Conservation (phyloP, 1,140 invertebrate species). For the Pinna nobilis region DNA sequence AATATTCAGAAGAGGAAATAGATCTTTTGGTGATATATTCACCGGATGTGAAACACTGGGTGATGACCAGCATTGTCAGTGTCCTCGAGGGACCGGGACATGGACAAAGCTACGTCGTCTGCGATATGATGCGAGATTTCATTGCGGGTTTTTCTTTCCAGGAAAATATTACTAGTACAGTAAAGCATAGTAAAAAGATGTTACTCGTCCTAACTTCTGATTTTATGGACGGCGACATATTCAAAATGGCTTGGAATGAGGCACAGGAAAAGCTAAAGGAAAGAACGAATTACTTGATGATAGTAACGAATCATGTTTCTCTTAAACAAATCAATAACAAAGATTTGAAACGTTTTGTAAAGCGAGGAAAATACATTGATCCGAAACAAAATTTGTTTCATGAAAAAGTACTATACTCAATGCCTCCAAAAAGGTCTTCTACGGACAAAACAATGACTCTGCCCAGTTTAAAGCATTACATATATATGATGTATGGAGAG, state of each 20-base stretch:
- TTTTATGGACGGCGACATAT: constrained; percentile 29
- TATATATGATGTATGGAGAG: constrained; percentile 30
- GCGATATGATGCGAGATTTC: constrained; percentile 55
- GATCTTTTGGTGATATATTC: constrained; percentile 54
- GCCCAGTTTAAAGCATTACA: constrained; percentile 22
- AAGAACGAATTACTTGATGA: constrained; percentile 51
- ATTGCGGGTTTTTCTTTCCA: constrained; percentile 50
- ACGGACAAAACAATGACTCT: background rate
- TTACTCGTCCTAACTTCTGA: constrained; percentile 50
- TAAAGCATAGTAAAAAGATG: constrained; percentile 52
- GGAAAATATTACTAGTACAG: constrained; percentile 55
- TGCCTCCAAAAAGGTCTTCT: constrained; percentile 22
- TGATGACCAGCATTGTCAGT: constrained; percentile 45
- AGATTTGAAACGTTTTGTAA: constrained; percentile 43
- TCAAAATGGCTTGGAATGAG: constrained; percentile 48
- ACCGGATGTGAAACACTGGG: constrained; percentile 45
- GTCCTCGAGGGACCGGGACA: constrained; percentile 34
- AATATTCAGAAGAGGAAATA: constrained; percentile 38
- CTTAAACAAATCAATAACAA: constrained; percentile 41
- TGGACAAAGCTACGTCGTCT: constrained; percentile 40
- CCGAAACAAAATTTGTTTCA: constrained; percentile 37
- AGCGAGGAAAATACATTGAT: constrained; percentile 44
- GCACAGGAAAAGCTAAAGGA: constrained; percentile 53
- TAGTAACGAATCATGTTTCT: constrained; percentile 39
- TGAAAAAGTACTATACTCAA: constrained; percentile 46